These are phyloP conservation scores for Saturnia japonica DNA, from an alignment of 2,888 invertebrate genomes.

Conservation along the genomic window DNA sequence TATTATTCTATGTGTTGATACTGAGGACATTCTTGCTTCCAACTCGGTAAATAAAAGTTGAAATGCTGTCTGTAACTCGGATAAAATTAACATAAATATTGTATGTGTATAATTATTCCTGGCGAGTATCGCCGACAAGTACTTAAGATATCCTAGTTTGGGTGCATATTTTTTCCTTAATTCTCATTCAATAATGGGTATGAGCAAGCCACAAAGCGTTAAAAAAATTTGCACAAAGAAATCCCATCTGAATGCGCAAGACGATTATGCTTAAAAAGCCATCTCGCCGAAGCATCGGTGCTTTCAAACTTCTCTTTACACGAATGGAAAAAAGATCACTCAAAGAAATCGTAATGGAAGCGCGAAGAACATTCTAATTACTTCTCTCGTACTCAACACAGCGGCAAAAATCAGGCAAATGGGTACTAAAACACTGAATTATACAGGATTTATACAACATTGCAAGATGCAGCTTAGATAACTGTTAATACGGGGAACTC, in stretches of 20 bases:
- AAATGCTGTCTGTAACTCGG: too few species aligned
- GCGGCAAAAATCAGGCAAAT: background rate
- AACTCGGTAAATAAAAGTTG: too few species aligned
- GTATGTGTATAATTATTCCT: too few species aligned
- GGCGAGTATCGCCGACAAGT: too few species aligned
- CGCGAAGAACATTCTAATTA: constrained; percentile 4
- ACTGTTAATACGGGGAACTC: too few species aligned
- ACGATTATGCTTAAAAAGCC: constrained; percentile 8
- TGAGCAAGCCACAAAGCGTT: background rate
- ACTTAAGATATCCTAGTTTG: background rate
- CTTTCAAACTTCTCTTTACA: constrained; percentile 12
- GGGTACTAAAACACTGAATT: background rate
- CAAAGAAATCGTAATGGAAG: constrained; percentile 6
- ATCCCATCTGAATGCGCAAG: constrained; percentile 5
- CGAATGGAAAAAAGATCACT: background rate
- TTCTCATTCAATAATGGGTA: background rate
- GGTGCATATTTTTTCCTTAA: background rate
- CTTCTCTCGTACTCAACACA: background rate
- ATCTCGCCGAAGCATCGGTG: constrained; percentile 1
- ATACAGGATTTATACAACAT: background rate
- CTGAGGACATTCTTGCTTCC: too few species aligned
- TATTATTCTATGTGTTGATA: too few species aligned
- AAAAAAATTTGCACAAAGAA: constrained; percentile 15
- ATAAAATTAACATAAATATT: too few species aligned
- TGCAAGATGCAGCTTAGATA: too few species aligned